Evolutionary conservation across 2,113 vertebrate genomes (phyloP).

Genomic region (Corythaeola cristata): DNA sequence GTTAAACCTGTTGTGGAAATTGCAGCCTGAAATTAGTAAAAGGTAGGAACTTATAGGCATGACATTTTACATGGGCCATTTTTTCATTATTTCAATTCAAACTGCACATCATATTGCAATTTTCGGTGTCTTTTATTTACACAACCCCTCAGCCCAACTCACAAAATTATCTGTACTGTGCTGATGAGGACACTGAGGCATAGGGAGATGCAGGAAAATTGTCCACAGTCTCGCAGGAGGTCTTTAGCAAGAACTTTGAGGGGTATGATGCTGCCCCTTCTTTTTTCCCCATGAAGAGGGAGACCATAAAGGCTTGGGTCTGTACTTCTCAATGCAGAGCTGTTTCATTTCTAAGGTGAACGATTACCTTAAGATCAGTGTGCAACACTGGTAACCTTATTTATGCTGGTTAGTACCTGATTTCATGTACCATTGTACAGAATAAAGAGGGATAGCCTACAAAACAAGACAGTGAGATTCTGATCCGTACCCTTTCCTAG

Average conservation of each 20-base stretch:
- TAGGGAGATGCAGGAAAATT: neutral
- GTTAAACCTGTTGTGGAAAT: neutral
- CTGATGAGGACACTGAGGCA: neutral
- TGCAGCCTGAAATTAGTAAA: neutral
- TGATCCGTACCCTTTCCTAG: neutral
- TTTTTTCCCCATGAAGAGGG: neutral
- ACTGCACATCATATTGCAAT: neutral
- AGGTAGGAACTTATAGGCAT: neutral
- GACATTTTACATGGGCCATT: neutral
- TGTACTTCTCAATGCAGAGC: neutral
- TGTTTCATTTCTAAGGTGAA: neutral
- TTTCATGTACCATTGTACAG: neutral
- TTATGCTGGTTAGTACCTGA: neutral
- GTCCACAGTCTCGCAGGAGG: neutral
- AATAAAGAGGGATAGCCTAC: neutral
- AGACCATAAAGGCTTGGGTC: neutral
- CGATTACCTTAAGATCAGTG: neutral
- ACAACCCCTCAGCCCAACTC: neutral
- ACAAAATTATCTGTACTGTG: neutral
- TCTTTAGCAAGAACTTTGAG: neutral
- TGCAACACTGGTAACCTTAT: neutral
- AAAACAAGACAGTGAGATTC: neutral
- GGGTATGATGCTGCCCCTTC: neutral
- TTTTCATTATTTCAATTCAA: neutral
- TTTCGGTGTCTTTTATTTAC: neutral